Evolutionary conservation across 64 coral and sea anemone species (phyloP), one percentile per base, ranked within the genome.

Genomic region (Stichodactyla mertensii): DNA sequence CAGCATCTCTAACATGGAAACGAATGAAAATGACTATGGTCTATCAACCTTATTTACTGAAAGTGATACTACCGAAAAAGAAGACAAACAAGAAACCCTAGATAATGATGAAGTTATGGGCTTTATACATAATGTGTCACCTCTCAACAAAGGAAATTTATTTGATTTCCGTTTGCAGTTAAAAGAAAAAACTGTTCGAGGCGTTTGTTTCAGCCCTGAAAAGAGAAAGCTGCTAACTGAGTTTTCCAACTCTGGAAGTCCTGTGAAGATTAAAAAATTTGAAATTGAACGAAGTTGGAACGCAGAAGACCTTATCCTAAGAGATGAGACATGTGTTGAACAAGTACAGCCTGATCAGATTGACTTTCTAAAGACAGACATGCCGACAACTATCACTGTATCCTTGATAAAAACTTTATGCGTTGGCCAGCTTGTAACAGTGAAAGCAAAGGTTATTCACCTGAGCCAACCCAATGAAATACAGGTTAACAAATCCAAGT

Each of bases 51-150:
- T 59, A 59, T 59, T 77, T 77, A 77, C 27, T 20, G 70, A 31
- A 77, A 77, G 70, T 77, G 70, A 77, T 16, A 20, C 70, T 20
- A 9, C 0, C 9, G 8, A 77, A 77, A 16, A 23, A 20, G 19
- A 20, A 23, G 70, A 77, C 19, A 20, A 77, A 77, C 9, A 23
- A 31, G 70, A 20, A 16, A 23, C 70, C 19, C 18, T 77, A 9
- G 14, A 77, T 23, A 51, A 85, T 45, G 18, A 61, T 51, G 83
- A 57, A 62, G 83, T 51, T 59, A 67, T 93, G 81, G 87, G 83
- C 53, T 93, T 82, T 82, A 89, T 89, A 69, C 84, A 89, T 80
- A 92, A 92, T 88, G 91, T 88, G 55, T 92, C 86, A 10, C 66
- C 91, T 56, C 56, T 93, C 18, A 88, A 93, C 82, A 77, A 71